A percentile compares a stretch with the other conserved stretches of the same genome.
These are phyloP conservation scores for Lasioglossum albipes DNA, from an alignment of 1,140 invertebrate genomes.

Conservation along the genomic window DNA sequence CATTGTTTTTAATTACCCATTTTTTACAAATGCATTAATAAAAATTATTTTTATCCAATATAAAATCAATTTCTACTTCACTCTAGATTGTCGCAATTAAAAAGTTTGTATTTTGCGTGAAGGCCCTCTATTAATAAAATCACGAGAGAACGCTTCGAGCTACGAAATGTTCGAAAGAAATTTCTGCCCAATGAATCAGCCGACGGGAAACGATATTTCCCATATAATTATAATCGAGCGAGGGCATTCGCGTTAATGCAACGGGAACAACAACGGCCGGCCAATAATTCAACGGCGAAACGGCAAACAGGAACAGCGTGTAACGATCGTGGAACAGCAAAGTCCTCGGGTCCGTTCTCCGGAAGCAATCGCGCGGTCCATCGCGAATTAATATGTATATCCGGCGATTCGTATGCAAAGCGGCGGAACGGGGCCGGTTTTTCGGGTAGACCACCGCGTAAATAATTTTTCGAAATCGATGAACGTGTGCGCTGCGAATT, in stretches of 20 bases:
- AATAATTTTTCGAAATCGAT: constrained; percentile 26
- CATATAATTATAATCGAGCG: not conserved
- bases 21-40: too few relatives aligned
- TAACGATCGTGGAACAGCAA: constrained; percentile 11
- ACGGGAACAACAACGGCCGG: not conserved
- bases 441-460: constrained; percentile 7
- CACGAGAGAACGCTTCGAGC: too few relatives aligned
- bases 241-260: not conserved
- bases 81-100: too few relatives aligned
- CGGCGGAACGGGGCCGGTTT: not conserved
- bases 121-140: too few relatives aligned
- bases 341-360: not conserved
- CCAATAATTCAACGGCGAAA: not conserved
- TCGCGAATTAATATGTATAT: not conserved
- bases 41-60: too few relatives aligned
- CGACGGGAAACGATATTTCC: not conserved
- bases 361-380: constrained; percentile 20
- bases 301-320: not conserved
- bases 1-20: too few relatives aligned
- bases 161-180: too few relatives aligned
- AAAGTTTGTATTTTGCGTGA: too few relatives aligned
- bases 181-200: too few relatives aligned
- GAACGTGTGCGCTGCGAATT: not conserved
- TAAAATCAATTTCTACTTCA: too few relatives aligned
- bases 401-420: constrained; percentile 4